Evolutionary conservation across 1,140 invertebrate species (phyloP), one percentile per base, ranked within the genome.

Genomic region (Ephestia elutella): DNA sequence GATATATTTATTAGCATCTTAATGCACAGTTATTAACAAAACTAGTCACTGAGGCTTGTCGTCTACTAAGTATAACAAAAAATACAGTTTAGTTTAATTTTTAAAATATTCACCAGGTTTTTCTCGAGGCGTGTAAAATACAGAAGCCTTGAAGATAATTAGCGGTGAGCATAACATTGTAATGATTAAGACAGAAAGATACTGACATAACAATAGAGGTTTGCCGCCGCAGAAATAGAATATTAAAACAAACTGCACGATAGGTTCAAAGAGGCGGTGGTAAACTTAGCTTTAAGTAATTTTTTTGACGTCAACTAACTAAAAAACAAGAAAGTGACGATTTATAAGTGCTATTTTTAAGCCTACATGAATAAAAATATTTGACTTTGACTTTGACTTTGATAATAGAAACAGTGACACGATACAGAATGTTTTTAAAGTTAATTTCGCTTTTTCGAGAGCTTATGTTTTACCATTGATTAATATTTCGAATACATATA

Each of bases 161-260:
- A 44, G 38, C 38, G n/a, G 38, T 44, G 38, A 44, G n/a, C 38
- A 44, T 44, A 44, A 44, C 38, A 44, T 44, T 44, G 38, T 44
- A 44, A 44, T 44, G 38, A 44, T 44, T 44, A 44, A 15, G 15
- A 44, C 30, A 32, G 38, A 44, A 17, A n/a, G 38, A 44, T 44
- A 44, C 38, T 15, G 38, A 15, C 38, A 44, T 44, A 15, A 44
- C 38, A 44, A 44, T 44, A 15, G 38, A 15, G 38, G 38, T 44
- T 44, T n/a, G n/a, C 38, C 13, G 38, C 38, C 38, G 15, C n/a
- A 44, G 38, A 44, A 44, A 44, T 44, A 44, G 13, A 44, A 44
- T 44, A 44, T 44, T 35, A 44, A 44, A 15, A 44, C 38, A 44
- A 44, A 44, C 38, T 44, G n/a, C n/a, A 44, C 38, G 15, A 44